Base-by-base conservation (phyloP, 2,113 vertebrate genomes). In the Poecile atricapillus region DNA sequence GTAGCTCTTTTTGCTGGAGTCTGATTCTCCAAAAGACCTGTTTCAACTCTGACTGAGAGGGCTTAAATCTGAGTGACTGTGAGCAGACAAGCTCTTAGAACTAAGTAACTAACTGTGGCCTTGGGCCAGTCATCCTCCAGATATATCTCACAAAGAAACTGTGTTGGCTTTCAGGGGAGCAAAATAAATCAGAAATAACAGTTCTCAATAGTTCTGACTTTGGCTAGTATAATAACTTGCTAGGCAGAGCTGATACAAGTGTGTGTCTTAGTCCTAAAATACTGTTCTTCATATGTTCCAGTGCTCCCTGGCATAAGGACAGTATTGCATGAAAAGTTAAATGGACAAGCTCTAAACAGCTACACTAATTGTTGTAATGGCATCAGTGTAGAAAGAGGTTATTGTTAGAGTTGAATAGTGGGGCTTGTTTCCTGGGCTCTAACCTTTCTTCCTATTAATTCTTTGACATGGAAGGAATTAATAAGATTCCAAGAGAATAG, bases 381-480 rank as follows among this genome's bases (percentile, higher is more conserved):
- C 87, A 93, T 75, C 84, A 70, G 53, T 44, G 73, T 62, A 86
- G 84, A 89, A 89, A 70, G 76, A 81, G 63, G 79, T 94, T 83
- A 88, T 93, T 94, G 89, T 93, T 94, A 5, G 41, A 85, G 33
- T 49, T 91, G 94, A 91, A 94, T 65, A 62, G 74, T 44, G 81
- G 60, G 47, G 28, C 94, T 93, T 77, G 67, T 91, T 96, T 95
- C 91, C 91, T 92, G 82, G 73, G 60, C 79, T 76, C 91, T 87
- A 94, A 87, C 91, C 92, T 94, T 96, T 91, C 84, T 91, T 80
- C 76, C 68, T 80, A 18, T 77, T 85, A 94, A 85, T 80, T 90
- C 89, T 95, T 95, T 94, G 93, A 81, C 88, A 91, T 81, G 73
- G 94, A 90, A 79, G 65, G 83, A 81, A 87, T 88, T 78, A 88